Evolutionary conservation across 2,113 vertebrate genomes (phyloP), one percentile per base, ranked within the genome.

Genomic region (Willisornis vidua): DNA sequence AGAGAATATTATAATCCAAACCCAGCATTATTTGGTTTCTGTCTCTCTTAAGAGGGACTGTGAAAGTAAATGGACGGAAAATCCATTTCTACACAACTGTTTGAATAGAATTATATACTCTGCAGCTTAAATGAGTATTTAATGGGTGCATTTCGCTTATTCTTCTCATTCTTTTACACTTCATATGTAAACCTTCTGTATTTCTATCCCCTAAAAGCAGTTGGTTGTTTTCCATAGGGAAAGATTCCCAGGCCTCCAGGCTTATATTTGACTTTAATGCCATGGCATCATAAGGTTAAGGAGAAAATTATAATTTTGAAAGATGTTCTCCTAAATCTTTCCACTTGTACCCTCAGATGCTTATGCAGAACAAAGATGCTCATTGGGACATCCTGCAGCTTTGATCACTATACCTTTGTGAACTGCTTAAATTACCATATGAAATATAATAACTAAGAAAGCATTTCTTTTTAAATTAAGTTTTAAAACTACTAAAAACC

Each of bases 1-100:
- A 70, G 52, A 77, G 22, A 67, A 25, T 26, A 81, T 71, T 86
- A 37, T 9, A 57, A 6, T 70, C 25, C 2, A 0, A 87, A 39
- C 17, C 39, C 77, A 74, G 10, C 6, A 55, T 63, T 83, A 39
- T 86, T 90, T 95, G 67, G 31, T 55, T 93, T 93, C 59, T 61
- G 9, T 37, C 48, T 71, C 12, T 93, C 51, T 55, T 68, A 59
- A 59, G 29, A 59, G 43, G 59, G 3, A 51, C 14, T 39, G 29
- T 54, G 52, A 83, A 90, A 85, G 7, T 24, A 90, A 90, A 84
- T 62, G 19, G 37, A 91, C 92, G 41, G 19, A 86, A 86, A 92
- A 86, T 29, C 18, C 23, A 74, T 84, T 84, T 74, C 46, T 55
- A 8, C 5, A 3, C 14, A 33, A 2, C 15, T 76, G 10, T 80